Evolutionary conservation across 2,888 invertebrate genomes (phyloP), one percentile per base, ranked within the genome.

Genomic region (Adela reaumurella): DNA sequence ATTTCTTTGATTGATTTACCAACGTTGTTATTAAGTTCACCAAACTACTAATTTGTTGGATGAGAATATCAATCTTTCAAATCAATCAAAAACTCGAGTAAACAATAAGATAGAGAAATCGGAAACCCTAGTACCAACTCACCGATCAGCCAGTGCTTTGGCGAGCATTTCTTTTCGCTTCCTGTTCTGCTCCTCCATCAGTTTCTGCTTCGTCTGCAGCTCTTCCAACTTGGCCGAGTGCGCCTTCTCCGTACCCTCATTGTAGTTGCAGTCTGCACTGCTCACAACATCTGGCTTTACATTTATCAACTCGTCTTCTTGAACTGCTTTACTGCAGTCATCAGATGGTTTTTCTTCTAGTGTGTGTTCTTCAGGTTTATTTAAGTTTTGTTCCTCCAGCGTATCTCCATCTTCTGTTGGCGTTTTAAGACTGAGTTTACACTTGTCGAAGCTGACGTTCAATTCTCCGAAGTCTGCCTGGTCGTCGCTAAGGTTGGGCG

Each of bases 171-270:
- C 86, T 65, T 88, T 89, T 54, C 89, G 83, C 56, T 84, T 86
- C 56, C 87, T 85, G 69, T 92, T 92, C 61, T 90, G 89, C 64
- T 90, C 91, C 62, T 91, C 88, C 63, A 92, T 89, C 54, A 86
- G 61, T 65, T 85, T 89, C 58, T 90, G 89, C 53, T 86, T 83
- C 14, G 82, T 62, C 64, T 89, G 87, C 58, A 90, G 83, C 55
- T 86, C 85, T 53, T 86, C 85, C 16, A 87, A 61, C 52, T 86
- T 83, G 1, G 76, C 70, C 51, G 72, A 78, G 59, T 83, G 83
- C 41, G 62, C 62, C 5, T 57, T 65, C 41, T 67, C 24, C 16
- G 72, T 74, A 62, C 70, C 67, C 54, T 73, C 76, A 5, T 67
- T 63, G 53, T 73, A 70, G 53, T 70, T 69, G 35, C 35, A 3